Percentiles rank a stretch among this genome's conserved stretches.
phyloP scores from a whole-genome alignment of 2,797 vertebrate genomes.

The Zonotrichia albicollis region DNA sequence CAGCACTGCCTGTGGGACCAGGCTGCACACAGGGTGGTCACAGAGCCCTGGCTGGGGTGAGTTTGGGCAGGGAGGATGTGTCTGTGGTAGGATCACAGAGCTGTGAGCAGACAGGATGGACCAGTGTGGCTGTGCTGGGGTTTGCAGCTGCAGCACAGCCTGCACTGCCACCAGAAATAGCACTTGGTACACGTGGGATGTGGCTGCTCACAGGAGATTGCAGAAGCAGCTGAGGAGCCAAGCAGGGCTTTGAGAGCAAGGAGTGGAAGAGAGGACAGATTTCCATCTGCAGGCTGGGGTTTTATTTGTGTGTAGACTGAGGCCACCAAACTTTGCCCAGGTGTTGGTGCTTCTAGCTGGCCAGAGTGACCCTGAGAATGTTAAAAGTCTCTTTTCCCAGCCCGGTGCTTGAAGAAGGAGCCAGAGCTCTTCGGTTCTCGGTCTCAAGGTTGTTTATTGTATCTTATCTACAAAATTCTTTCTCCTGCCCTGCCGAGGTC shows the following conservation, averaged over 20 bases:
- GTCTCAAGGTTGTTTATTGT: no score
- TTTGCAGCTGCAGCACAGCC: neutral
- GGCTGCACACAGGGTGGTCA: fast-evolving
- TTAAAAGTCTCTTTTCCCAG: no score
- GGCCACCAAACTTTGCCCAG: neutral
- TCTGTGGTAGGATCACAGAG: neutral
- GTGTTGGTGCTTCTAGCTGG: no score
- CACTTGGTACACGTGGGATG: fast-evolving
- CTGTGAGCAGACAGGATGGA: neutral
- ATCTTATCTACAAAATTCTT: no score
- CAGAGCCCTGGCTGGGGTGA: fast-evolving
- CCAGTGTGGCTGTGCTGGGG: fast-evolving
- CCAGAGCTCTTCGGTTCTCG: no score
- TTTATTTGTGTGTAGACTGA: neutral
- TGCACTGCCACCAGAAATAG: fast-evolving
- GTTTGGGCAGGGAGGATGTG: neutral
- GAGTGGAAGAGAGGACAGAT: neutral
- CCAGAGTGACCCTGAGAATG: no score
- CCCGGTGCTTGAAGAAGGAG: no score
- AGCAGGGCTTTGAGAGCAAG: neutral
- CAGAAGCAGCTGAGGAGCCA: neutral
- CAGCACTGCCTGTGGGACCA: fast-evolving
- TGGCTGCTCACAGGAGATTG: fast-evolving
- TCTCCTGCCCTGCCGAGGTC: no score
- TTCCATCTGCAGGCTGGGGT: neutral